Percentiles rank a stretch among this genome's conserved stretches.
Evolutionary conservation across 1,140 invertebrate species (phyloP).

Genomic region (Drosophila leontia): DNA sequence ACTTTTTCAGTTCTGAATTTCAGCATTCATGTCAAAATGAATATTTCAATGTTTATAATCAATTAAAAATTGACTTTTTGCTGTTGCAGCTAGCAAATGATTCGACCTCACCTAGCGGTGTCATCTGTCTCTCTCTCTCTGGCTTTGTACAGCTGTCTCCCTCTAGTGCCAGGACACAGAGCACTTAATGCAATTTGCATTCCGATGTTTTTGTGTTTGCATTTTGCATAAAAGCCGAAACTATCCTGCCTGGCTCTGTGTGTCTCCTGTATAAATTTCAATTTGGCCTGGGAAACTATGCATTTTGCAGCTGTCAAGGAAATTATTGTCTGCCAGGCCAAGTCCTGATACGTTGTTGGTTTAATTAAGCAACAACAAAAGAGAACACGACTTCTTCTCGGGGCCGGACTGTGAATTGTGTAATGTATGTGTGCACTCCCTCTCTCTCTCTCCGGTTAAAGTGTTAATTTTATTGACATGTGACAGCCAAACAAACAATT

Average conservation of each 20-base stretch:
- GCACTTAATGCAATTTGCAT: conserved; percentile 77
- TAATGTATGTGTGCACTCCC: conserved; percentile 19
- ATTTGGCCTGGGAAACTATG: conserved; percentile 71
- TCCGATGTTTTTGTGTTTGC: conserved; percentile 48
- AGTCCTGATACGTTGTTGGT: conserved; percentile 55
- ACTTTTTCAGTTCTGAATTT: conserved; percentile 25
- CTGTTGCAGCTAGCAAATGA: conserved; percentile 32
- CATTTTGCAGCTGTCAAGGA: conserved; percentile 77
- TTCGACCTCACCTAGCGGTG: conserved; percentile 45
- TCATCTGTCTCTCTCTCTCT: neutral
- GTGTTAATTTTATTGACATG: conserved; percentile 83
- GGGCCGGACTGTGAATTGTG: conserved; percentile 15
- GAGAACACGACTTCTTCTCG: conserved; percentile 27
- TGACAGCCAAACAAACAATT: conserved; percentile 74
- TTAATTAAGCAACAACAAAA: conserved; percentile 72
- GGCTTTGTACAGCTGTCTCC: conserved; percentile 1
- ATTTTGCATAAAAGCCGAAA: conserved; percentile 53
- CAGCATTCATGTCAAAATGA: conserved; percentile 12
- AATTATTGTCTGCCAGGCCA: conserved; percentile 62
- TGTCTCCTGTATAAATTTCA: conserved; percentile 69
- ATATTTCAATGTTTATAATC: conserved; percentile 53
- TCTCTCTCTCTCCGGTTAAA: conserved; percentile 48
- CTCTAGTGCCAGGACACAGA: conserved; percentile 14
- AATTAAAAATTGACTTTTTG: conserved; percentile 54
- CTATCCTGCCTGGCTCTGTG: neutral